A percentile compares a stretch with the other conserved stretches of the same genome.
Evolutionary conservation across 2,113 vertebrate species (phyloP).

Genomic region (Daphoenositta chrysoptera): DNA sequence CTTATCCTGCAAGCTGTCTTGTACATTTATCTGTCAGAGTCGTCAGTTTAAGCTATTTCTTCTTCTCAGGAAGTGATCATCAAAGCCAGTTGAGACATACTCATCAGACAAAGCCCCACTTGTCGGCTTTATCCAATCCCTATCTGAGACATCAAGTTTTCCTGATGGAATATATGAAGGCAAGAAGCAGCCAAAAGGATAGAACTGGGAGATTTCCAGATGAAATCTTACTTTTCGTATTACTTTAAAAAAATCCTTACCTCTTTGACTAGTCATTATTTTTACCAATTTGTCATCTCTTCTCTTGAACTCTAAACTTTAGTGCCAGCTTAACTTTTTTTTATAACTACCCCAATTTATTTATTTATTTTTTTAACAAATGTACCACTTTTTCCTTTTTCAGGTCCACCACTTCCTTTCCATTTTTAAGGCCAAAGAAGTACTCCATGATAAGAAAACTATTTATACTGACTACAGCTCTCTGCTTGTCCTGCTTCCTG

Average conservation of each 20-base stretch:
- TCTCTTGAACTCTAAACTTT: neutral
- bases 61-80: neutral
- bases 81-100: neutral
- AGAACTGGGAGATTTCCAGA: neutral
- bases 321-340: neutral
- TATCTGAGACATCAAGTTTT: neutral
- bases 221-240: neutral
- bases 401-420: neutral
- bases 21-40: conserved; percentile 8
- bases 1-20: neutral
- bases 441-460: neutral
- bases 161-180: neutral
- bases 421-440: neutral
- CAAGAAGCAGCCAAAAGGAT: neutral
- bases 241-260: neutral
- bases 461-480: neutral
- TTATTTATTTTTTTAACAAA: neutral
- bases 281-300: neutral
- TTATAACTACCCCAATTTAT: neutral
- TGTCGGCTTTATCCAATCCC: neutral
- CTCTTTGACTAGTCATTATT: neutral
- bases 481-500: neutral
- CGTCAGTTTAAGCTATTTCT: conserved; percentile 14
- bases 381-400: neutral
- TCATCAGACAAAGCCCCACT: conserved; percentile 14